Evolutionary conservation across 2,888 invertebrate genomes (phyloP).

Genomic region (Schrankia costaestrigalis): DNA sequence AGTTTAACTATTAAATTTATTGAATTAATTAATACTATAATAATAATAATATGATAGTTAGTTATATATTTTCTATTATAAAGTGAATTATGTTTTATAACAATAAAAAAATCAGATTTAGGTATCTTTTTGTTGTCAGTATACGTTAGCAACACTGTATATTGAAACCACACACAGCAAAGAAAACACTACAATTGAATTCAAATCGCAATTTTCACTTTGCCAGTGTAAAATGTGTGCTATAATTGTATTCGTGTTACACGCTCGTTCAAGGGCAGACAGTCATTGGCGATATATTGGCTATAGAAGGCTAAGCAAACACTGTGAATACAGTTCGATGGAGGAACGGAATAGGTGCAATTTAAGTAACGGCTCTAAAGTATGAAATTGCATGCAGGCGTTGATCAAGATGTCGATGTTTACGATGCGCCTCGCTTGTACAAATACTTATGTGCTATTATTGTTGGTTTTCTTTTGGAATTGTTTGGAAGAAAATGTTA

Average conservation of each 20-base stretch:
- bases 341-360: slow-evolving; percentile 9
- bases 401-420: no score
- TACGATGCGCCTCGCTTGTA: no score
- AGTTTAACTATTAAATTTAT: no score
- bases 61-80: no score
- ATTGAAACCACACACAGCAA: slow-evolving; percentile 5
- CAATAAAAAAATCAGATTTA: no score
- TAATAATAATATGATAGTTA: no score
- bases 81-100: no score
- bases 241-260: slow-evolving; percentile 60
- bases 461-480: no score
- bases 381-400: not conserved
- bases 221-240: slow-evolving; percentile 48
- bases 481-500: no score
- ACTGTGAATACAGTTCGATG: slow-evolving; percentile 12
- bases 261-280: slow-evolving; percentile 29
- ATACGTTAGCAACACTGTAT: not conserved
- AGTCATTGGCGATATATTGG: slow-evolving; percentile 23
- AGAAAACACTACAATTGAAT: slow-evolving; percentile 20
- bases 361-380: not conserved
- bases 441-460: no score
- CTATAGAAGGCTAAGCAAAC: slow-evolving; percentile 23
- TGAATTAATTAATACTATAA: no score
- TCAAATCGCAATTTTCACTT: slow-evolving; percentile 29
- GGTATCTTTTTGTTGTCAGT: no score